phyloP scores from a whole-genome alignment of 2,888 invertebrate species.

The Dicranocentrus wangi region DNA sequence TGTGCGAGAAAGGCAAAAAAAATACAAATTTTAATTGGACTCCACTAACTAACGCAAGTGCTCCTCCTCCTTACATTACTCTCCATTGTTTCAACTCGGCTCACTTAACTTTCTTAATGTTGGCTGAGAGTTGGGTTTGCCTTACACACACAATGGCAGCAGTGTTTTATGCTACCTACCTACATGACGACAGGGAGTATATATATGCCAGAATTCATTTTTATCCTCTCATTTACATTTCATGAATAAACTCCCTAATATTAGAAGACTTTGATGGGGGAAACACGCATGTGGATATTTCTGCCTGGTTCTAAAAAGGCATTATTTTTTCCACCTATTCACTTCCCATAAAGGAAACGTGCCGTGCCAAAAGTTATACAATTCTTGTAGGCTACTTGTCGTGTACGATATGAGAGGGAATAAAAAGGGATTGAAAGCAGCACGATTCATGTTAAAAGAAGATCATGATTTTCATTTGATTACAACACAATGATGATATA shows the following conservation, averaged over 20 bases:
- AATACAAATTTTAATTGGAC: constrained; percentile 16
- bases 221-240: no score
- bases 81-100: no score
- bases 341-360: neutral
- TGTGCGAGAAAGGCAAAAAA: constrained; percentile 5
- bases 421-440: constrained; percentile 8
- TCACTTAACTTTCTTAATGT: no score
- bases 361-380: neutral
- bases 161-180: neutral
- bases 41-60: no score
- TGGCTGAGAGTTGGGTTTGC: no score
- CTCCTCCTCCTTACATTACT: no score
- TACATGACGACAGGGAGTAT: no score
- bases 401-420: no score
- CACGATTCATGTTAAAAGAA: constrained; percentile 42
- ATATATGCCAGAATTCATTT: no score
- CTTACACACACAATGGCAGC: neutral
- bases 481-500: constrained; percentile 24
- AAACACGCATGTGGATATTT: neutral
- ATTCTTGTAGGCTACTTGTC: no score
- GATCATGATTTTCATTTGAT: constrained; percentile 60
- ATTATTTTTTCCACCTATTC: no score
- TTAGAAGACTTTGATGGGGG: neutral
- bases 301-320: no score
- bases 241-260: neutral